Percentiles rank a stretch among this genome's conserved stretches.
Conservation (phyloP, 2,888 invertebrate species). For the Rotaria magnacalcarata region DNA sequence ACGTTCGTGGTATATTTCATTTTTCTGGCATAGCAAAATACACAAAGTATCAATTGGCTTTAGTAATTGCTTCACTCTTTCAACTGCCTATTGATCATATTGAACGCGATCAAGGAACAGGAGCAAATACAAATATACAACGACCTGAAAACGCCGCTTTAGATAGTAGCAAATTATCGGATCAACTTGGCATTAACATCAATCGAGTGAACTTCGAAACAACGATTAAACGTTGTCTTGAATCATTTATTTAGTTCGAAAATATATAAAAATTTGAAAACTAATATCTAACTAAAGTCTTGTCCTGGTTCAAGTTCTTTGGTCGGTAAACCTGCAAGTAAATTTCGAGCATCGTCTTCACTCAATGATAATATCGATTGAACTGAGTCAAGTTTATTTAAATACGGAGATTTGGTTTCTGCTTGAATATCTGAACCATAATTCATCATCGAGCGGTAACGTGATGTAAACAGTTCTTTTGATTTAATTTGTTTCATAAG, state of each 20-base stretch:
- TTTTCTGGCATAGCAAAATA: constrained; percentile 62
- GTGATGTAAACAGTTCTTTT: constrained; percentile 3
- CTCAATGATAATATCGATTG: not conserved
- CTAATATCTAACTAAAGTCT: constrained; percentile 3
- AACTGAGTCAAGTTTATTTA: not conserved
- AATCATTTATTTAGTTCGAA: not conserved
- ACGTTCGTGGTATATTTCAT: constrained; percentile 60
- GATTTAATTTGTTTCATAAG: not conserved
- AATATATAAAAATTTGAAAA: not conserved
- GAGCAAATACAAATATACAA: not conserved
- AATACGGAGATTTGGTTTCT: not conserved
- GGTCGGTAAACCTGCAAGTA: not conserved
- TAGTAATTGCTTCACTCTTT: constrained; percentile 60
- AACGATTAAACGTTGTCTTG: not conserved
- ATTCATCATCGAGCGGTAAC: not conserved
- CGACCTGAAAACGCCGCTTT: constrained; percentile 61
- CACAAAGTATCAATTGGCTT: constrained; percentile 63
- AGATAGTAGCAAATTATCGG: constrained; percentile 46
- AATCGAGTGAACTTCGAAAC: not conserved
- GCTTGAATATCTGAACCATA: not conserved
- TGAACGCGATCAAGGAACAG: constrained; percentile 47
- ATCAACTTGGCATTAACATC: not conserved
- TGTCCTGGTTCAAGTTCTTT: not conserved
- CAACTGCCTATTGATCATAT: constrained; percentile 58
- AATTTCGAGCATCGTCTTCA: not conserved